These are phyloP conservation scores for Morelia viridis DNA, from an alignment of 2,797 vertebrate genomes.

Conservation along the genomic window DNA sequence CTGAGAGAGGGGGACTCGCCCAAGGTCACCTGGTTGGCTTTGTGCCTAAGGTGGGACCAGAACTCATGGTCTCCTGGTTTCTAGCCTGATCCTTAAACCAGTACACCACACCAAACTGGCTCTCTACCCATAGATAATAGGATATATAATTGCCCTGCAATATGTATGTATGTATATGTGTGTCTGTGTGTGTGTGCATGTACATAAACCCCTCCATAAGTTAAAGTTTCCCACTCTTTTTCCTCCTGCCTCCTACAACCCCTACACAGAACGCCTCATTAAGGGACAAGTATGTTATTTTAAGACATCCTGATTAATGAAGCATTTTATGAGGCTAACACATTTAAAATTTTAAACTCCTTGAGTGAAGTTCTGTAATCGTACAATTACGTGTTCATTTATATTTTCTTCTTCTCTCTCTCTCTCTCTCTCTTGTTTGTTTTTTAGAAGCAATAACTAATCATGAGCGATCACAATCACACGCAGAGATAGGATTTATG, in stretches of 20 bases:
- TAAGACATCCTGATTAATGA: constrained; percentile 76
- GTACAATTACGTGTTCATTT: constrained; percentile 74
- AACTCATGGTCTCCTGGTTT: too few relatives aligned
- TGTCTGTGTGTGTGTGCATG: too few relatives aligned
- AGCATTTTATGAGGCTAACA: constrained; percentile 76
- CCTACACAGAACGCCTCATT: constrained; percentile 66
- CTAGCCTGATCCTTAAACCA: too few relatives aligned
- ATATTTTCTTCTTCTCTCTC: constrained; percentile 49
- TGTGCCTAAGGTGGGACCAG: too few relatives aligned
- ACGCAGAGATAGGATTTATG: constrained; percentile 63
- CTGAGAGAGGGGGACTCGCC: too few relatives aligned
- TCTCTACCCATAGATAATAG: too few relatives aligned
- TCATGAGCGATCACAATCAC: constrained; percentile 66
- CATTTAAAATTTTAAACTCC: constrained; percentile 73
- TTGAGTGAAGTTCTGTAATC: constrained; percentile 72
- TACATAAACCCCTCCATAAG: background rate
- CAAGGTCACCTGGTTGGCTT: too few relatives aligned
- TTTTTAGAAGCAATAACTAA: constrained; percentile 62
- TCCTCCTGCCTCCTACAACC: constrained; percentile 53
- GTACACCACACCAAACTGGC: too few relatives aligned
- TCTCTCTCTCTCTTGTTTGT: background rate
- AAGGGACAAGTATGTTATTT: constrained; percentile 71
- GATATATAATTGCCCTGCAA: too few relatives aligned
- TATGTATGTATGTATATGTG: too few relatives aligned
- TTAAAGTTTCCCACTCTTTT: constrained; percentile 42